Conservation (phyloP, 2,797 vertebrate species). For the Galagoides demidoff region DNA sequence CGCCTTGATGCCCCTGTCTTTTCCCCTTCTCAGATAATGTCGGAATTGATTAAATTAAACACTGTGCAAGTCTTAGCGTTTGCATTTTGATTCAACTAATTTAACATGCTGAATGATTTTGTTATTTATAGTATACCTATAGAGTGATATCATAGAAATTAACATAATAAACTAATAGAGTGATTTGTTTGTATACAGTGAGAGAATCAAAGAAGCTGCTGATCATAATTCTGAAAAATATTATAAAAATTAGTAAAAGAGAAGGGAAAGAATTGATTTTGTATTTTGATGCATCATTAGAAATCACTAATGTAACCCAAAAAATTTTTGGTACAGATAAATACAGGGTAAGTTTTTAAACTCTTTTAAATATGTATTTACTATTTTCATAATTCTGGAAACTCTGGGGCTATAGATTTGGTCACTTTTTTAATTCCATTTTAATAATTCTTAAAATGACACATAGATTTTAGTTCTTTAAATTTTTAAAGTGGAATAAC, state of each 20-base stretch:
- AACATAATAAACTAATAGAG: constrained; percentile 51
- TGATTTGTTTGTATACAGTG: constrained; percentile 81
- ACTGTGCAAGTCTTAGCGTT: constrained; percentile 5
- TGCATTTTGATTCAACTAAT: constrained; percentile 21
- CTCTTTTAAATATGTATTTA: not conserved
- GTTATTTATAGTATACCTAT: constrained; percentile 33
- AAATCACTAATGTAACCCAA: constrained; percentile 88
- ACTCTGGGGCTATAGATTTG: not conserved
- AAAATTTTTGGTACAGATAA: constrained; percentile 91
- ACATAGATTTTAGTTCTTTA: constrained; percentile 44
- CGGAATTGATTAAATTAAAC: constrained; percentile 36
- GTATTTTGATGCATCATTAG: constrained; percentile 93
- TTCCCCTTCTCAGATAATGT: not conserved
- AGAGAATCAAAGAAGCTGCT: constrained; percentile 89
- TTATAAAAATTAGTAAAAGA: constrained; percentile 86
- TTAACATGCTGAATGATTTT: constrained; percentile 26
- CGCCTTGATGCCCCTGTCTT: no score
- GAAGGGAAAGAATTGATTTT: constrained; percentile 91
- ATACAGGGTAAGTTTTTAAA: constrained; percentile 89
- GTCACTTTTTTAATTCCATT: not conserved
- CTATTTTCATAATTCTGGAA: constrained; percentile 13
- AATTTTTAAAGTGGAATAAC: not conserved
- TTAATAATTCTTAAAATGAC: constrained; percentile 53
- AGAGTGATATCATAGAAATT: constrained; percentile 33
- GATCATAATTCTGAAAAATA: constrained; percentile 89